These are phyloP conservation scores for Nezara viridula DNA, from an alignment of 2,888 invertebrate species.

Conservation along the genomic window DNA sequence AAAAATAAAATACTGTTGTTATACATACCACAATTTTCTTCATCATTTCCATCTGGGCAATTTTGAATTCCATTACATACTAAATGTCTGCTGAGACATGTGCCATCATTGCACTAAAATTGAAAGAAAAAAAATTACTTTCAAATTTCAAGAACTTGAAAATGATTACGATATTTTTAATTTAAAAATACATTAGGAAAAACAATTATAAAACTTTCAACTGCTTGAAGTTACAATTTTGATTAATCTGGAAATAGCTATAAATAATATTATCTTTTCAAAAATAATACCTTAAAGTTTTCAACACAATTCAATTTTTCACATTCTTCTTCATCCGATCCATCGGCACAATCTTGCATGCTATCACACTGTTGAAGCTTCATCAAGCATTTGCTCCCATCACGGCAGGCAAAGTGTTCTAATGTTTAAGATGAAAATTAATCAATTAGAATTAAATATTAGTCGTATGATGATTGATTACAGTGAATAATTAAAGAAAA, in stretches of 20 bases:
- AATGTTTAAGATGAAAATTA: conserved; percentile 61
- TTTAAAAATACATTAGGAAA: neutral
- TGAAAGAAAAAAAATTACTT: neutral
- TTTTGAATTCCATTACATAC: conserved; percentile 77
- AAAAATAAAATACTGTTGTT: neutral
- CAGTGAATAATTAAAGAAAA: too few relatives aligned
- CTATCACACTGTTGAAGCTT: conserved; percentile 73
- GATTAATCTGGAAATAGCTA: neutral
- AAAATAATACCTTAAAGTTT: conserved; percentile 71
- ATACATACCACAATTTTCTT: conserved; percentile 68
- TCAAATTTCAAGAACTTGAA: too few relatives aligned
- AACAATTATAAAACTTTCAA: neutral
- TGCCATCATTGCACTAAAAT: conserved; percentile 73
- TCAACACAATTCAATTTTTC: conserved; percentile 73
- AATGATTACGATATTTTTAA: neutral
- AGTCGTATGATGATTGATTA: too few relatives aligned
- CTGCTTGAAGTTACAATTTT: neutral
- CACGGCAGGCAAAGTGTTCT: conserved; percentile 74
- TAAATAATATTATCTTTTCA: neutral
- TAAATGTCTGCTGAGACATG: conserved; percentile 74
- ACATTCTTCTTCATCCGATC: conserved; percentile 75
- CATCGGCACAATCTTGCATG: conserved; percentile 75
- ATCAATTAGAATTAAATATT: too few relatives aligned
- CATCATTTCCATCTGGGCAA: conserved; percentile 76
- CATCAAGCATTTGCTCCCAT: conserved; percentile 74